Evolutionary conservation across 1,140 invertebrate species (phyloP).

Genomic region (Grapholita molesta): DNA sequence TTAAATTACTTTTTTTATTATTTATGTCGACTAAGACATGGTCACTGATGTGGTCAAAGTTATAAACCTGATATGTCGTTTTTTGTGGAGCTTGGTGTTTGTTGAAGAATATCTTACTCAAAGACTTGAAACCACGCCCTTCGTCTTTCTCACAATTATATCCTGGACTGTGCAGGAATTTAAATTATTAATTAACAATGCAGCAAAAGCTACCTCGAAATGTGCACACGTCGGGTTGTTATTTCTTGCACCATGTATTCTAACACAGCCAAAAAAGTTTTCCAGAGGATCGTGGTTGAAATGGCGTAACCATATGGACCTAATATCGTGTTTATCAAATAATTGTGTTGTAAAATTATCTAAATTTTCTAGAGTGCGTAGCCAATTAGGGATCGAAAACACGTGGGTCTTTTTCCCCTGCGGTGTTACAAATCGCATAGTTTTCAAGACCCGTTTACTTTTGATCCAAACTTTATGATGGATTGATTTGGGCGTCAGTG

Average conservation of each 20-base stretch:
- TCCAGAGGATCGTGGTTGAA: slow-evolving; percentile 32
- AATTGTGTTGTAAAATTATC: no score
- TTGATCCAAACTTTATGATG: no score
- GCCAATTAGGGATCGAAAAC: no score
- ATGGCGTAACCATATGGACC: slow-evolving; percentile 12
- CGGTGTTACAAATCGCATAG: no score
- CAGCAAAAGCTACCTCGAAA: slow-evolving; percentile 27
- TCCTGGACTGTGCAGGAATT: slow-evolving; percentile 16
- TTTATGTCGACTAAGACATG: neutral
- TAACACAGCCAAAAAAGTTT: slow-evolving; percentile 29
- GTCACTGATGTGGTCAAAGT: neutral
- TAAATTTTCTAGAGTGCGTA: no score
- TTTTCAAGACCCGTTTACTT: no score
- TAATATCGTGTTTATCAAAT: no score
- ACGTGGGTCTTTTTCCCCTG: no score
- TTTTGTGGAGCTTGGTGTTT: neutral
- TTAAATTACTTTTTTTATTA: neutral
- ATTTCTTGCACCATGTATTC: slow-evolving; percentile 27
- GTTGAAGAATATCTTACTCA: neutral
- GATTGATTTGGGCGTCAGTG: no score
- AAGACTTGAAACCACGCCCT: neutral
- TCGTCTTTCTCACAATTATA: slow-evolving; percentile 23
- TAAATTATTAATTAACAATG: slow-evolving; percentile 24
- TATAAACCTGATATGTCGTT: neutral
- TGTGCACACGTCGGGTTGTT: slow-evolving; percentile 21